Evolutionary conservation across 2,888 invertebrate species (phyloP), one percentile per base, ranked within the genome.

Genomic region (Phortica okadai): DNA sequence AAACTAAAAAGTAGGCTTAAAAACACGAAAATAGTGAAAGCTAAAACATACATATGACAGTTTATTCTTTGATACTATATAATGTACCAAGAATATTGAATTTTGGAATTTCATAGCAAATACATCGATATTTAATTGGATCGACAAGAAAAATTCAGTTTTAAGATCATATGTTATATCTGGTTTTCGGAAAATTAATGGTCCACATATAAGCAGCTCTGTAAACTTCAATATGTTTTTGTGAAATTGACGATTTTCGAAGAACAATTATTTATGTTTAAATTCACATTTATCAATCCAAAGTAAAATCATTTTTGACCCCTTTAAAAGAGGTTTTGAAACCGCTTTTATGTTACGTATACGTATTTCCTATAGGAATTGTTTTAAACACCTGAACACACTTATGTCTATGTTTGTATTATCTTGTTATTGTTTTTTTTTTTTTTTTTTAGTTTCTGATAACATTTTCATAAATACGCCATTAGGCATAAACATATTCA

Each of bases 381-480:
- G 10, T 21, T 21, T 59, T 21, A 21, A 59, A 59, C 59, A 59
- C 59, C 59, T 59, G 6, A 6, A 59, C 45, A 45, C 10, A 21
- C 21, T 1, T 33, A 33, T 33, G 33, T 33, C 0, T 3, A 25
- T 21, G 8, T 62, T 59, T 6, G 25, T 21, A 25, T 21, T 1
- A 8, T 25, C 8, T 21, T 6, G 16, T 8, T 21, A 8, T 59
- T 59, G 5, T 59, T 21, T n/a, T 59, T 59, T 25, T 1, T 0
- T 25, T 21, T 62, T 62, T 62, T 62, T 66, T 66, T 11, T 41
- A 66, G 66, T 66, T 66, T 11, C 66, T 33, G 42, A 54, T 72
- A 72, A 72, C 70, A 54, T 50, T 72, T 72, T 72, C 70, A 72
- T 72, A 72, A 72, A 72, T 72, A 54, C 33, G 70, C 54, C 70